phyloP scores from a whole-genome alignment of 2,888 invertebrate genomes.

The Melinopterus prodromus region DNA sequence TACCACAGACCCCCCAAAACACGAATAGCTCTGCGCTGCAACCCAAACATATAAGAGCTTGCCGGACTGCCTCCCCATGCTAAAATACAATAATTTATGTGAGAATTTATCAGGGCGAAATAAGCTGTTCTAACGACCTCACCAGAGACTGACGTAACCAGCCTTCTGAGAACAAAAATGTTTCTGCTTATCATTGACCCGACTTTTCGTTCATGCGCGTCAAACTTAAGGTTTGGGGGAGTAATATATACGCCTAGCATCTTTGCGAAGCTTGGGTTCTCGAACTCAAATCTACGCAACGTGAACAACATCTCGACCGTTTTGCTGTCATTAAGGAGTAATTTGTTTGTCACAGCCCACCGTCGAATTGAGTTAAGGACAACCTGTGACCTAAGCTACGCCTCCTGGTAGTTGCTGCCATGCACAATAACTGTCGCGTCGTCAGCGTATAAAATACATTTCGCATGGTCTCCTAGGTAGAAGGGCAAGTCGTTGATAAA shows the following conservation, averaged over 20 bases:
- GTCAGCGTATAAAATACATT: not conserved
- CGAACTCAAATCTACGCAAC: not conserved
- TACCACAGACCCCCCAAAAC: not conserved
- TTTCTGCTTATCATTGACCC: not conserved
- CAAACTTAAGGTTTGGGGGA: not conserved
- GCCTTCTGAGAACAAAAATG: not conserved
- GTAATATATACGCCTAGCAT: constrained; percentile 7
- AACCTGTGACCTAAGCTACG: not conserved
- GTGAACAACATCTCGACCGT: no score
- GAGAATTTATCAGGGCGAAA: not conserved
- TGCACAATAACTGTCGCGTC: not conserved
- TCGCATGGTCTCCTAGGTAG: not conserved
- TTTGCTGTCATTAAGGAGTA: no score
- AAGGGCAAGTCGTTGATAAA: not conserved
- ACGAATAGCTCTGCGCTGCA: constrained; percentile 10
- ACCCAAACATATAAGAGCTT: not conserved
- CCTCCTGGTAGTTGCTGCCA: not conserved
- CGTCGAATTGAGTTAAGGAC: no score
- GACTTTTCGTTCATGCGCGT: not conserved
- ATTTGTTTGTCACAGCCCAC: no score
- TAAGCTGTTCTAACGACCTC: not conserved
- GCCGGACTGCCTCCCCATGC: not conserved
- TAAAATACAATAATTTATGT: not conserved
- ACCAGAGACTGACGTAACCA: not conserved
- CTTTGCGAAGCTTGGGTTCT: not conserved